phyloP scores from a whole-genome alignment of 2,888 invertebrate genomes.

The Bombylius discolor region DNA sequence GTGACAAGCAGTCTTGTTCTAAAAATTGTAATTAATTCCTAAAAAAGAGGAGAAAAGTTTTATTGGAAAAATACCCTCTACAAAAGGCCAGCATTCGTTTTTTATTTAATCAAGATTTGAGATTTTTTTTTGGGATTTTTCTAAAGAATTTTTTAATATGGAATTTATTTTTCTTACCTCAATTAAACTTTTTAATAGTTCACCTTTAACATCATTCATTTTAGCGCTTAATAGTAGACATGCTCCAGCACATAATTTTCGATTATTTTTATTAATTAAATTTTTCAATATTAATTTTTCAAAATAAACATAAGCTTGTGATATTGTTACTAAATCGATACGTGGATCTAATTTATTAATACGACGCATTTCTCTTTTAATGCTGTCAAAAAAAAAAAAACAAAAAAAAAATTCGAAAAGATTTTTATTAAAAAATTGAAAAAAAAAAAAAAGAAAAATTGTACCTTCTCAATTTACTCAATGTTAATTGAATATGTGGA shows the following conservation, averaged over 20 bases:
- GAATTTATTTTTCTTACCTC: conserved; percentile 47
- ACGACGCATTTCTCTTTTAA: conserved; percentile 91
- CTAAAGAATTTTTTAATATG: too few relatives aligned
- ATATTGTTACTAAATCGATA: conserved; percentile 79
- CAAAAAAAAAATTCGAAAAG: not conserved
- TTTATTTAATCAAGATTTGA: too few relatives aligned
- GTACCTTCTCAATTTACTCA: conserved; percentile 91
- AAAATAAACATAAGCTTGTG: conserved; percentile 96
- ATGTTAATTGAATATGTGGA: conserved; percentile 83
- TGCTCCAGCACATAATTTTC: conserved; percentile 91
- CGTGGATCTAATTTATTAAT: conserved; percentile 75
- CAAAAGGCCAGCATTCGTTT: too few relatives aligned
- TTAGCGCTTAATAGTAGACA: conserved; percentile 90
- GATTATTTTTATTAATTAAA: conserved; percentile 86
- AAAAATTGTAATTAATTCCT: too few relatives aligned
- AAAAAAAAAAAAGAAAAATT: not conserved
- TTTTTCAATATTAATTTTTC: conserved; percentile 88
- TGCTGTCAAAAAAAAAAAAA: conserved; percentile 41
- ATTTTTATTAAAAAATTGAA: not conserved
- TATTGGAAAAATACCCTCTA: too few relatives aligned
- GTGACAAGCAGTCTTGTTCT: too few relatives aligned
- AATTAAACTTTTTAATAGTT: conserved; percentile 68
- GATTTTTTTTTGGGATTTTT: too few relatives aligned
- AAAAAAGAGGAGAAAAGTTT: too few relatives aligned
- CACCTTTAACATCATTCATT: conserved; percentile 92